Evolutionary conservation across 2,113 vertebrate species (phyloP).

Genomic region (Ageneiosus marmoratus): DNA sequence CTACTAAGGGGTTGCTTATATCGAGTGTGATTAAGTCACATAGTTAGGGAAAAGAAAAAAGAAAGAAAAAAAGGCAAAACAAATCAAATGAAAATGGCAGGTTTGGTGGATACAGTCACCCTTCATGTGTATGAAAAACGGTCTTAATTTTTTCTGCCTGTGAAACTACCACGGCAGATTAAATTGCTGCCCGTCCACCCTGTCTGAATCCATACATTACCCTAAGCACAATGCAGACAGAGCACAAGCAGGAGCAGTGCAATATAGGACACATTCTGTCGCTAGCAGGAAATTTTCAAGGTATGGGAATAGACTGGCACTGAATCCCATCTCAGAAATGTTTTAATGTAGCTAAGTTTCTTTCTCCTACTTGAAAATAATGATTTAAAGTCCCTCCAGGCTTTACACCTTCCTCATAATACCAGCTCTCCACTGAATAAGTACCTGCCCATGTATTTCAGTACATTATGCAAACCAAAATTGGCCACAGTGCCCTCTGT

Average conservation of each 20-base stretch:
- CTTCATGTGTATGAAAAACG: slow-evolving; percentile 76
- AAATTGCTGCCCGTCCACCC: slow-evolving; percentile 50
- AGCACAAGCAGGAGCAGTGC: slow-evolving; percentile 28
- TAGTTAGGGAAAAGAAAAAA: slow-evolving; percentile 72
- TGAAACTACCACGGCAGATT: slow-evolving; percentile 69
- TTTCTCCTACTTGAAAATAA: slow-evolving; percentile 23
- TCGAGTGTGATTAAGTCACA: slow-evolving; percentile 75
- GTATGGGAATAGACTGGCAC: slow-evolving; percentile 4
- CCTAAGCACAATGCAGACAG: slow-evolving; percentile 59
- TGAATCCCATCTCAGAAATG: slow-evolving; percentile 7
- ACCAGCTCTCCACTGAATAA: slow-evolving; percentile 10
- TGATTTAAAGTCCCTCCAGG: slow-evolving; percentile 18
- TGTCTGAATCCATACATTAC: slow-evolving; percentile 47
- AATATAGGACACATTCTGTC: slow-evolving; percentile 31
- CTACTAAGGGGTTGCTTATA: slow-evolving; percentile 69
- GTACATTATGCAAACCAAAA: slow-evolving; percentile 30
- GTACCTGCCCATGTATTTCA: slow-evolving; percentile 19
- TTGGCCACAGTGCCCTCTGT: slow-evolving; percentile 13
- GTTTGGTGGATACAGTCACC: slow-evolving; percentile 76
- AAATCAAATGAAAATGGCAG: slow-evolving; percentile 74
- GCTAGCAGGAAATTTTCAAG: slow-evolving; percentile 3
- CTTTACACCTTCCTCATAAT: slow-evolving; percentile 17
- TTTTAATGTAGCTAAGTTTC: neutral
- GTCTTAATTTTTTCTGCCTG: slow-evolving; percentile 72
- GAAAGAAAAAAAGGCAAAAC: neutral